A percentile compares a stretch with the other conserved stretches of the same genome.
These are phyloP conservation scores for Donacobius atricapilla DNA, from an alignment of 2,113 vertebrate genomes.

Conservation along the genomic window DNA sequence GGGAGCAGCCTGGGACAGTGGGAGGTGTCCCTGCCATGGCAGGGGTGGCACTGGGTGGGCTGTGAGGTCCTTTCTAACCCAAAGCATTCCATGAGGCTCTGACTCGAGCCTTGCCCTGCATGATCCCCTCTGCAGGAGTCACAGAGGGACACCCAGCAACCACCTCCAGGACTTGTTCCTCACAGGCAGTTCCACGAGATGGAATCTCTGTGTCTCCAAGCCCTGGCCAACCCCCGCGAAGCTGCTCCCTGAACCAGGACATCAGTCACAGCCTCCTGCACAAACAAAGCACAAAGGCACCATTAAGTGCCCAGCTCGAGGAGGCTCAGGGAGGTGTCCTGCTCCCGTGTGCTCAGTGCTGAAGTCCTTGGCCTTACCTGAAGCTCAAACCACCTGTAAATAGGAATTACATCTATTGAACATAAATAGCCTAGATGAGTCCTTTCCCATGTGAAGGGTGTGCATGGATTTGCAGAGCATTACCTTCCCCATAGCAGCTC, in stretches of 20 bases:
- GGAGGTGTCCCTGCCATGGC: not conserved
- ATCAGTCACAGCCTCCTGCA: not conserved
- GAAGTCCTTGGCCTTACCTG: not conserved
- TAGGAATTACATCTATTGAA: not conserved
- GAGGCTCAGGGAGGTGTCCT: not conserved
- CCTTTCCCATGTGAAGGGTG: rapidly evolving
- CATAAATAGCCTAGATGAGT: rapidly evolving
- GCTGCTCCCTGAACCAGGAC: not conserved
- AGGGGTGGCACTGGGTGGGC: rapidly evolving
- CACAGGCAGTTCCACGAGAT: not conserved
- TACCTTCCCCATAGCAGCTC: not conserved
- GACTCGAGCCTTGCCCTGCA: rapidly evolving
- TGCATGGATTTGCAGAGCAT: not conserved
- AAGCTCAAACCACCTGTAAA: not conserved
- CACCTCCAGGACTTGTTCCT: not conserved
- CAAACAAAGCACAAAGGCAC: not conserved
- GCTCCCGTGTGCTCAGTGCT: not conserved
- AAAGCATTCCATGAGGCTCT: too few species aligned
- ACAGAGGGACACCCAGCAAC: rapidly evolving
- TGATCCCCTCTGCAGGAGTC: not conserved
- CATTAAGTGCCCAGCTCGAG: not conserved
- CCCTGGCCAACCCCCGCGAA: not conserved
- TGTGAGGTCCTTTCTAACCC: not conserved
- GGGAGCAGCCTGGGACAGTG: too few species aligned
- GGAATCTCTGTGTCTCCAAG: not conserved